Base-by-base conservation (phyloP, 2,888 invertebrate genomes). In the Dilophus febrilis region DNA sequence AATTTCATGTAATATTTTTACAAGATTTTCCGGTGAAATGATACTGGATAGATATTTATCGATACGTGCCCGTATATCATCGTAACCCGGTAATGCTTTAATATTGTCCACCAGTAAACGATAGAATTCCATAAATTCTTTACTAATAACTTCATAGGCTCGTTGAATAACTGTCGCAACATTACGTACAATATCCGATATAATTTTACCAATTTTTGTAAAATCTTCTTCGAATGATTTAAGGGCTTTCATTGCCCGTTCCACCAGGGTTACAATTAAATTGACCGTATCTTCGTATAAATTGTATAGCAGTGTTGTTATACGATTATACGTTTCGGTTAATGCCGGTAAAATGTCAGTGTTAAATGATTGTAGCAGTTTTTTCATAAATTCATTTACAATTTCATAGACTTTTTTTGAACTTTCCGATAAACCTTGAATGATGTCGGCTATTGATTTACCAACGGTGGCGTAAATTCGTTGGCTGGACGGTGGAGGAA, bases 21-120 rank as follows among this genome's bases (percentile, higher is more conserved):
- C 44, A 1, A 70, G 50, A 17, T 69, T 67, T 8, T 78, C 76
- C 0, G 73, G 67, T 0, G 75, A 55, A n/a, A 72, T 62, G 8
- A 71, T 51, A 42, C 38, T 22, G 5, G 22, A 22, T 37, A 50
- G 49, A 46, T 63, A 54, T 35, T 61, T 54, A 18, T 61, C 52
- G 43, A 62, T 65, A 41, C 65, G 61, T 13, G 63, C 61, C 46
- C 68, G 66, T 2, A 66, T 33, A 28, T 64, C 58, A 31, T 68
- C 66, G 43, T 64, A 58, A 18, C 68, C 49, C 0, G 74, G 73
- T 7, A 75, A 49, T 5, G 67, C 65, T 40, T 69, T 66, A 10
- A 72, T 41, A 47, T 71, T 70, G 37, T 70, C 65, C 7, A 59
- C 51, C 1, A 56, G n/a, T 4, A 58, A 53, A 2, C 47, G 45